A percentile compares a stretch with the other conserved stretches of the same genome.
Evolutionary conservation across 2,797 vertebrate genomes (phyloP).

Genomic region (Cuniculus paca): DNA sequence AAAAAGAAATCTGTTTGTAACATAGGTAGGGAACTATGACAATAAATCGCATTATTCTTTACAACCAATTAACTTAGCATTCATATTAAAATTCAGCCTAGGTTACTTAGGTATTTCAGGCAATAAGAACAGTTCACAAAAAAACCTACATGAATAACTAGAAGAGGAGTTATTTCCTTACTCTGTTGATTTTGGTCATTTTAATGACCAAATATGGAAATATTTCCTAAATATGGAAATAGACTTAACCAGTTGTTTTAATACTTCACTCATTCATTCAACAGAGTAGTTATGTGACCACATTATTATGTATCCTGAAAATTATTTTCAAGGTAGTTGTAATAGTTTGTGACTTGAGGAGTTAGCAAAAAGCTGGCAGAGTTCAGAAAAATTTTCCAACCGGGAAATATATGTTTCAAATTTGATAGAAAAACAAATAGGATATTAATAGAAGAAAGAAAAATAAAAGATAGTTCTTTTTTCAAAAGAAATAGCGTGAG

Average conservation of each 20-base stretch:
- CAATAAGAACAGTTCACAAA: neutral
- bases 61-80: slow-evolving; percentile 57
- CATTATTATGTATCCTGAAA: neutral
- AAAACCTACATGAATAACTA: neutral
- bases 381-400: neutral
- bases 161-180: neutral
- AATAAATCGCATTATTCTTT: neutral
- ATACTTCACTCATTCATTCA: neutral
- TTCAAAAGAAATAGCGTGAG: neutral
- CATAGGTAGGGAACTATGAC: slow-evolving; percentile 57
- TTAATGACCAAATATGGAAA: neutral
- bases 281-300: neutral
- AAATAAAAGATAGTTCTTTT: neutral
- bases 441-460: neutral
- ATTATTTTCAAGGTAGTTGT: neutral
- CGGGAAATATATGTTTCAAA: slow-evolving; percentile 11
- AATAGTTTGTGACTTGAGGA: neutral
- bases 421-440: neutral
- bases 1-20: slow-evolving; percentile 62
- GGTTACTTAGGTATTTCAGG: slow-evolving; percentile 8
- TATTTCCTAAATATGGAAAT: neutral
- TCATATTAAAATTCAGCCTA: slow-evolving; percentile 38
- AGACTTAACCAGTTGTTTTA: neutral
- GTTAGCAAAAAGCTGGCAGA: neutral
- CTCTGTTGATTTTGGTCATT: slow-evolving; percentile 45